These are phyloP conservation scores for Copsychus sechellarum DNA, from an alignment of 2,113 vertebrate species.

Conservation along the genomic window DNA sequence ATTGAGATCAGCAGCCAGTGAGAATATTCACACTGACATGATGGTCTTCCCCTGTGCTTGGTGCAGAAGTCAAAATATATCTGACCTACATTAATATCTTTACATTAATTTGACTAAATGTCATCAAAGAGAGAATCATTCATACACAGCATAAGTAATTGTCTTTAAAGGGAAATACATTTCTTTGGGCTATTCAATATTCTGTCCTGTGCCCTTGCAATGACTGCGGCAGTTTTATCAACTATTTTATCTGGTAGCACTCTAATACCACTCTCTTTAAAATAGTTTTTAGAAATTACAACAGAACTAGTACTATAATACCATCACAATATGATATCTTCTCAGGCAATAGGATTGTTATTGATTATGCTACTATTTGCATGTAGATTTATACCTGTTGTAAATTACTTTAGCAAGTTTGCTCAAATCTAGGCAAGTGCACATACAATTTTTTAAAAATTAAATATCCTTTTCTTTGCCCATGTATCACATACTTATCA, in stretches of 20 bases:
- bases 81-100: background rate
- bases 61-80: background rate
- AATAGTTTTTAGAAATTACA: background rate
- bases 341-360: background rate
- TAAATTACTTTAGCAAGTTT: background rate
- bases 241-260: background rate
- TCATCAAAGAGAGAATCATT: background rate
- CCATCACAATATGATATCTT: background rate
- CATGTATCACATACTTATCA: fast-evolving
- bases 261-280: background rate
- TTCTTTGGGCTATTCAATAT: background rate
- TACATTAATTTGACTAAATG: background rate
- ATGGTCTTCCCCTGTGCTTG: background rate
- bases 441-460: background rate
- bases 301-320: background rate
- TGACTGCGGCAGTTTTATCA: background rate
- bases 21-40: background rate
- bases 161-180: background rate
- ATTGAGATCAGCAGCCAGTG: background rate
- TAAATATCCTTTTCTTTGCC: background rate
- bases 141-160: background rate
- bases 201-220: background rate
- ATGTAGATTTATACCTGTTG: background rate
- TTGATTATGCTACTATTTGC: background rate
- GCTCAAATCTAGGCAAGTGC: background rate